A percentile compares a stretch with the other conserved stretches of the same genome.
Evolutionary conservation across 2,797 vertebrate species (phyloP).

Genomic region (Salmo trutta): DNA sequence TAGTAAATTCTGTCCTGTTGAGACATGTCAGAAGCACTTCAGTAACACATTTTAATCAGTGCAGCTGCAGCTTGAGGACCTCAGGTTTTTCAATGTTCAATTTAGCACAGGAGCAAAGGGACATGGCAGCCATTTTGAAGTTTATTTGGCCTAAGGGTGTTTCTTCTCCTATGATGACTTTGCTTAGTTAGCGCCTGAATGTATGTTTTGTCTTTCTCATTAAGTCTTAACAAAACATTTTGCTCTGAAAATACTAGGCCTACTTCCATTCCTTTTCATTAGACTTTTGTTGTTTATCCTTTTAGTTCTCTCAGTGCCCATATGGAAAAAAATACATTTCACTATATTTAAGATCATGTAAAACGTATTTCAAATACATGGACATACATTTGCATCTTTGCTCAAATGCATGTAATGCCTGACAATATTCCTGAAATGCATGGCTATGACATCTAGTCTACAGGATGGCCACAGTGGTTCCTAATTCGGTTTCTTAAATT

Average conservation of each 20-base stretch:
- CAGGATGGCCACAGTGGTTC: too few relatives aligned
- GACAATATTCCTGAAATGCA: too few relatives aligned
- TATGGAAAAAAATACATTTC: not conserved
- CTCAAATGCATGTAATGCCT: too few relatives aligned
- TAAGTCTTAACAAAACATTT: too few relatives aligned
- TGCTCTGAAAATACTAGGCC: too few relatives aligned
- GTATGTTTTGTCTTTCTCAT: slow-evolving; percentile 19
- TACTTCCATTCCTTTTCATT: not conserved
- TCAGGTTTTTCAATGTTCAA: not conserved
- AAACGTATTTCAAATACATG: too few relatives aligned
- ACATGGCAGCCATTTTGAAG: slow-evolving; percentile 18
- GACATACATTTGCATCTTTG: too few relatives aligned
- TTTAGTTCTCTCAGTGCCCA: not conserved
- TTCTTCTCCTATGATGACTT: slow-evolving; percentile 31
- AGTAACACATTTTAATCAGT: slow-evolving; percentile 12
- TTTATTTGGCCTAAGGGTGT: not conserved
- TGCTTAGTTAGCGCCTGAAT: slow-evolving; percentile 15
- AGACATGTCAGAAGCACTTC: not conserved
- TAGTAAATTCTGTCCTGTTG: not conserved
- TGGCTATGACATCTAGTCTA: too few relatives aligned
- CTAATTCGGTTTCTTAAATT: too few relatives aligned
- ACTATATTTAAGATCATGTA: not conserved
- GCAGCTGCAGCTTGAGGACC: slow-evolving; percentile 16
- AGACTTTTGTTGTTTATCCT: not conserved
- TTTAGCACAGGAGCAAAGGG: slow-evolving; percentile 2